Base-by-base conservation (phyloP, 37 sponge, comb jelly and placozoan species). In the Beroe forskalii region DNA sequence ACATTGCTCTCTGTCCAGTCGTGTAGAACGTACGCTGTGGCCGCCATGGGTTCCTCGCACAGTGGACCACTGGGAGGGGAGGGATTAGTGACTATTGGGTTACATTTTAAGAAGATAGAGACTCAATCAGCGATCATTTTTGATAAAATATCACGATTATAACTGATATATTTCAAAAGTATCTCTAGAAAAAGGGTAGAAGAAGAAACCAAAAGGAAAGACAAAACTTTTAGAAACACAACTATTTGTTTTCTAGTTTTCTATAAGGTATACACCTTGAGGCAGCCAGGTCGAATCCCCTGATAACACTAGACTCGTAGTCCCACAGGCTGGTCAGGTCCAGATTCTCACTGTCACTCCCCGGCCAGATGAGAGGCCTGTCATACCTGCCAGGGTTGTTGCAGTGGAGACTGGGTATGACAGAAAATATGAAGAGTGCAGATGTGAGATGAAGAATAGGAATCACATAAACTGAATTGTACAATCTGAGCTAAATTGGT, bases 1-100 rank as follows among this genome's bases (percentile, higher is more conserved):
- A 48, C 12, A 35, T 3, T 22, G 22, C 55, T 22, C 39, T 27
- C 66, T 44, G 20, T 93, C 95, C 95, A 96, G 31, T 93, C 92
- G 38, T 90, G 89, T 22, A 98, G 60, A 0, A 92, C 67, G 63
- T 96, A 92, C 61, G 94, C 92, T 38, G 96, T 94, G n/a, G 96
- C 99, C 0, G 80, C 69, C 91, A 96, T 62, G 0, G 99, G 99
- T 76, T 98, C 99, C 75, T 98, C 95, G 92, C 99, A 98, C 32
- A 98, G 94, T 2, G 99, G 99, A 24, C 99, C 99, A 38, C 94
- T 89, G n/a, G 93, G 91, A 35, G 94, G 90, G 17, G 38, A 69
- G 27, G 66, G 25, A 27, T 64, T 8, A 64, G 31, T 64, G 66
- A 6, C n/a, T n/a, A n/a, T n/a, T n/a, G n/a, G n/a, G n/a, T n/a